Evolutionary conservation across 1,140 invertebrate genomes (phyloP).

Genomic region (Campoletis sonorensis): DNA sequence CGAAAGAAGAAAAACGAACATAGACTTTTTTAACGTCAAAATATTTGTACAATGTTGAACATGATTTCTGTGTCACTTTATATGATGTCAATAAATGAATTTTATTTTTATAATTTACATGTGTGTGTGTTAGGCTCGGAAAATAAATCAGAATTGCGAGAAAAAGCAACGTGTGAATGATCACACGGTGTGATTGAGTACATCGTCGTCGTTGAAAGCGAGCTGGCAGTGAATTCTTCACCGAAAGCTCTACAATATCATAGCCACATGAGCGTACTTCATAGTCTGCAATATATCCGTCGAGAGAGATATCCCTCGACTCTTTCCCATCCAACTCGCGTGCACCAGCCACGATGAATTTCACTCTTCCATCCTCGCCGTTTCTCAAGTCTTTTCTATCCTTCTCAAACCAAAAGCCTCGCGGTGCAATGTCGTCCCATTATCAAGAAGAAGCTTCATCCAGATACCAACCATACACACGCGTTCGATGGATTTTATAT

Average conservation of each 20-base stretch:
- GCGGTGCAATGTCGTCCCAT: conserved; percentile 49
- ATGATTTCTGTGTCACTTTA: too few relatives aligned
- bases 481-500: neutral
- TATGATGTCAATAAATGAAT: too few relatives aligned
- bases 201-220: neutral
- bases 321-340: neutral
- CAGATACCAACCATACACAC: neutral
- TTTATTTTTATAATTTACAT: too few relatives aligned
- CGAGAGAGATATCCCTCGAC: conserved; percentile 4
- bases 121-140: neutral
- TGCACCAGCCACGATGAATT: conserved; percentile 11
- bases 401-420: neutral
- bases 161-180: neutral
- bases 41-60: too few relatives aligned
- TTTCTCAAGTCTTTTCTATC: conserved; percentile 16
- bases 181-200: conserved; percentile 9
- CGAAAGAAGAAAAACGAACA: too few relatives aligned
- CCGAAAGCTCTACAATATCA: conserved; percentile 8
- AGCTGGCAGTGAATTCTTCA: conserved; percentile 6
- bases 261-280: conserved; percentile 19
- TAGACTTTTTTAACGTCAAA: too few relatives aligned
- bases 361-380: conserved; percentile 25
- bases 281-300: conserved; percentile 5
- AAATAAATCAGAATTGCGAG: neutral
- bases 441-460: conserved; percentile 43